A percentile compares a stretch with the other conserved stretches of the same genome.
phyloP scores from a whole-genome alignment of 2,888 invertebrate species.

The Ophonus ardosiacus region DNA sequence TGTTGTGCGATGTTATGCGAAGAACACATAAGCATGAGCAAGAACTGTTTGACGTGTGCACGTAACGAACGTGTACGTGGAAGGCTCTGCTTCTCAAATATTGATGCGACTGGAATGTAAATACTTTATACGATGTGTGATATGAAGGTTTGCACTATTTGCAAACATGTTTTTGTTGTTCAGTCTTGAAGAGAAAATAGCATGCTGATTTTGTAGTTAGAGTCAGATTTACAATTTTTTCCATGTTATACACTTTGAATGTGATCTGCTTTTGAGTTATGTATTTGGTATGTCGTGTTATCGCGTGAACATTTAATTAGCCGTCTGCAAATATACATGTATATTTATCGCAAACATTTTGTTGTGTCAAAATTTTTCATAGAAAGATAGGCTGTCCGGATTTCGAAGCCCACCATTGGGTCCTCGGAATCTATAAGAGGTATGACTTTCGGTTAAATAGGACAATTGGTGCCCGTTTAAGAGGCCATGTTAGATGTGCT shows the following conservation, averaged over 20 bases:
- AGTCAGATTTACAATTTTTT: neutral
- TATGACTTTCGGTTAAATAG: no score
- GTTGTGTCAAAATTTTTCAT: no score
- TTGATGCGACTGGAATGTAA: slow-evolving; percentile 31
- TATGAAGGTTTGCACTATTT: slow-evolving; percentile 17
- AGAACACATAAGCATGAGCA: slow-evolving; percentile 26
- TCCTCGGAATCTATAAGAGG: no score
- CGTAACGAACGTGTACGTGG: slow-evolving; percentile 17
- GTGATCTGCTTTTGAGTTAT: neutral
- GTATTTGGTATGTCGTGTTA: neutral
- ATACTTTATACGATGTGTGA: slow-evolving; percentile 39
- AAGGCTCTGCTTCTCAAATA: slow-evolving; percentile 26
- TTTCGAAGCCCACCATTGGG: no score
- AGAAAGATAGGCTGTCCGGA: no score
- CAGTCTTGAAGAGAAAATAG: neutral
- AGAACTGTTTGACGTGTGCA: slow-evolving; percentile 25
- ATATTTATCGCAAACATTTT: neutral
- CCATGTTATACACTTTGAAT: neutral
- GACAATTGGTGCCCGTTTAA: no score
- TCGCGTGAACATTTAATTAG: neutral
- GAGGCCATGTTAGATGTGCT: no score
- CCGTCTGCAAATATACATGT: neutral
- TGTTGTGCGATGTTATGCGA: slow-evolving; percentile 13
- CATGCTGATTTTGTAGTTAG: neutral
- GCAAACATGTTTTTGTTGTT: neutral